phyloP scores from a whole-genome alignment of 2,797 vertebrate genomes.

The Nannoperca australis region DNA sequence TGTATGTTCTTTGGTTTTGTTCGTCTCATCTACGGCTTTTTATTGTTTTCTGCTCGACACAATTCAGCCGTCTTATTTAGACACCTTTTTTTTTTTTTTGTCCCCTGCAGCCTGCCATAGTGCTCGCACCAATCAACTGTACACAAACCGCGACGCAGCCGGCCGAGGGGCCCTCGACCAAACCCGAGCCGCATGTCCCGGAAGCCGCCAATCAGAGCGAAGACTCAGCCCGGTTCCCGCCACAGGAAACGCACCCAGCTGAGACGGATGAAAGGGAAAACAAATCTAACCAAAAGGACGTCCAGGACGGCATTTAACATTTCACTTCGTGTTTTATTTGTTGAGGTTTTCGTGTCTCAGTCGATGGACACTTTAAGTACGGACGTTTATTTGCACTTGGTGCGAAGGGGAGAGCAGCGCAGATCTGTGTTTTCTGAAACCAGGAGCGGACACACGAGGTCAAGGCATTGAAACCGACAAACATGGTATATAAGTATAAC shows the following conservation, averaged over 20 bases:
- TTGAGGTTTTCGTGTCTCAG: slow-evolving; percentile 37
- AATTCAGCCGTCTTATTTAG: slow-evolving; percentile 41
- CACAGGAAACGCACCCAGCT: slow-evolving; percentile 67
- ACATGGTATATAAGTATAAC: background rate
- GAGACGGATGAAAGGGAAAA: slow-evolving; percentile 68
- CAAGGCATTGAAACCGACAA: slow-evolving; percentile 19
- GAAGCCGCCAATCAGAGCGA: slow-evolving; percentile 69
- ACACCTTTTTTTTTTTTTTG: slow-evolving; percentile 58
- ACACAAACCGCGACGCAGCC: slow-evolving; percentile 78
- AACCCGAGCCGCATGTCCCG: slow-evolving; percentile 63
- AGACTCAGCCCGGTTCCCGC: slow-evolving; percentile 55
- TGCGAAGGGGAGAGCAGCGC: slow-evolving; percentile 51
- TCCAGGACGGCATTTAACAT: slow-evolving; percentile 41
- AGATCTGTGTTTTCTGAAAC: slow-evolving; percentile 30
- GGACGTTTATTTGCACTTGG: slow-evolving; percentile 60
- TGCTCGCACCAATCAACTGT: slow-evolving; percentile 85
- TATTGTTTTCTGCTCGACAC: slow-evolving; percentile 1
- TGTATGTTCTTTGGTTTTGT: slow-evolving; percentile 47
- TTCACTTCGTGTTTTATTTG: slow-evolving; percentile 48
- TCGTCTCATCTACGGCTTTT: slow-evolving; percentile 29
- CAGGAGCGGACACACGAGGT: background rate
- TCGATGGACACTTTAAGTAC: slow-evolving; percentile 56
- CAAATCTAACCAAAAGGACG: slow-evolving; percentile 75
- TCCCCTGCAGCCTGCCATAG: slow-evolving; percentile 85
- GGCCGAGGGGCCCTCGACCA: slow-evolving; percentile 68